These are phyloP conservation scores for Tribolium freemani DNA, from an alignment of 2,888 invertebrate species.

Conservation along the genomic window DNA sequence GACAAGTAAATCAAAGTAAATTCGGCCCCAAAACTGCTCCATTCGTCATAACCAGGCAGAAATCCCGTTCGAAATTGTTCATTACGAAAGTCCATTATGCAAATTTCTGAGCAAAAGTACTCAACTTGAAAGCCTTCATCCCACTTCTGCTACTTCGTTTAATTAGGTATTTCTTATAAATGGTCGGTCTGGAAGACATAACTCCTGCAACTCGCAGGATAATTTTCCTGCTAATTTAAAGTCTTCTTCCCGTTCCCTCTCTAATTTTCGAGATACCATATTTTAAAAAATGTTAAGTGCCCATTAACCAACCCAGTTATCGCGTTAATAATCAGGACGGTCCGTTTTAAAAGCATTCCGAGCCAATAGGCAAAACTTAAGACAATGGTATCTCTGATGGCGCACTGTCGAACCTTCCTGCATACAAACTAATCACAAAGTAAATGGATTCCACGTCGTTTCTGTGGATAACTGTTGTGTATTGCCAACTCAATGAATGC, in stretches of 20 bases:
- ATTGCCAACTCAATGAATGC: constrained; percentile 19
- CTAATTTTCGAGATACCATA: too few species aligned
- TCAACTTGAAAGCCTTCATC: neutral
- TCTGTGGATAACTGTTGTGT: constrained; percentile 3
- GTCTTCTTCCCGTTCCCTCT: neutral
- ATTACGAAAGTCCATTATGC: neutral
- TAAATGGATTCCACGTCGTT: constrained; percentile 15
- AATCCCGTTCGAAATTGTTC: neutral
- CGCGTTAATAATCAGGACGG: neutral
- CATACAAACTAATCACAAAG: constrained; percentile 3
- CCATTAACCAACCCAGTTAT: neutral
- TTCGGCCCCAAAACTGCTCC: neutral
- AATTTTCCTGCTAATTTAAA: neutral
- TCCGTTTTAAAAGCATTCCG: constrained; percentile 22
- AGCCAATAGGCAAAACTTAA: constrained; percentile 8
- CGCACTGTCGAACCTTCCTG: neutral
- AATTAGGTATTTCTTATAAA: neutral
- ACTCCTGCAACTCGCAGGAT: neutral
- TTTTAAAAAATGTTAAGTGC: too few species aligned
- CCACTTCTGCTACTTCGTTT: neutral
- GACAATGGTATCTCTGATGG: constrained; percentile 2
- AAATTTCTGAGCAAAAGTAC: neutral
- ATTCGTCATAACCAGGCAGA: neutral
- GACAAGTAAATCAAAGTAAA: too few species aligned
- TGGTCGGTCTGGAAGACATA: neutral